A percentile compares a stretch with the other conserved stretches of the same genome.
Conservation (phyloP, 2,888 invertebrate genomes). For the Argynnis bischoffii region DNA sequence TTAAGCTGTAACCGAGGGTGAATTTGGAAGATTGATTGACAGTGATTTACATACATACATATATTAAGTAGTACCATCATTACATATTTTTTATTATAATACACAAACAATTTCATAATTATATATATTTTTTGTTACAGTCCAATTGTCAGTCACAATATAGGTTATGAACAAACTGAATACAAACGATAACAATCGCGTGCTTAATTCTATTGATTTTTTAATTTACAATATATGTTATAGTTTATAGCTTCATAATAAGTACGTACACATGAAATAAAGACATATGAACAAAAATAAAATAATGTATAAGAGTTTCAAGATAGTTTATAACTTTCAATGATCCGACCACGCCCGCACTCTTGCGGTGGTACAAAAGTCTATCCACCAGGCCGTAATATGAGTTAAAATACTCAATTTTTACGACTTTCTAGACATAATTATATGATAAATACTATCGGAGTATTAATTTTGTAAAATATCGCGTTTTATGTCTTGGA, state of each 20-base stretch:
- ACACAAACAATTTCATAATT: no score
- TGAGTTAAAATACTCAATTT: conserved; percentile 39
- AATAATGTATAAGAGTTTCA: conserved; percentile 7
- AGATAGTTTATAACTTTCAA: background rate
- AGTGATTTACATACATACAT: conserved; percentile 8
- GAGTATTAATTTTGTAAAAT: background rate
- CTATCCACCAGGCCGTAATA: conserved; percentile 48
- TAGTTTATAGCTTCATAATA: background rate
- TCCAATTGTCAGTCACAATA: no score
- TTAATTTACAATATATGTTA: conserved; percentile 15
- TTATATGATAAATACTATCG: background rate
- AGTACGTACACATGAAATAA: background rate
- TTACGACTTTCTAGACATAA: conserved; percentile 42
- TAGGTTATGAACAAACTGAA: background rate
- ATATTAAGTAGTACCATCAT: background rate
- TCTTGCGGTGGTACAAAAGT: conserved; percentile 46
- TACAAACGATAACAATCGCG: background rate
- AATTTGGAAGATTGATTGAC: conserved; percentile 6
- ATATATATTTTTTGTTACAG: no score
- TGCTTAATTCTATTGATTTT: conserved; percentile 18
- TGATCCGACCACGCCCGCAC: conserved; percentile 57
- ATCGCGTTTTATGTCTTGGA: conserved; percentile 46
- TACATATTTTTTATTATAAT: background rate
- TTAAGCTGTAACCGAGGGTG: background rate
- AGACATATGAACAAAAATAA: conserved; percentile 15